Conservation (phyloP, 2,113 vertebrate species). For the Syngnathus typhle region DNA sequence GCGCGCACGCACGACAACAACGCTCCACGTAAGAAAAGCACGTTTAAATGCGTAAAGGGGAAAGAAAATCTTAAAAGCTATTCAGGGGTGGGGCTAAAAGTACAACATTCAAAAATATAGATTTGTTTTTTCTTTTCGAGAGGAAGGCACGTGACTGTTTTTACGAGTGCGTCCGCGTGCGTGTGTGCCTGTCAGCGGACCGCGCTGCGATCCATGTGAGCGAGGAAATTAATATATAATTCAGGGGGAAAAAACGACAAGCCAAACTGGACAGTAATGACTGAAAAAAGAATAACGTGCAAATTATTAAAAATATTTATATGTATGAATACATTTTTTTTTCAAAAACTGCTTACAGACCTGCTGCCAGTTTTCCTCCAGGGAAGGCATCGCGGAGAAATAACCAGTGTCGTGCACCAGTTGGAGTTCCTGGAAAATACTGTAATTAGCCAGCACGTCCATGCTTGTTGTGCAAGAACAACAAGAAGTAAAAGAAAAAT, state of each 20-base stretch:
- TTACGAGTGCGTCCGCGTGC: neutral
- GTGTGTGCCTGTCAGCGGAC: conserved; percentile 7
- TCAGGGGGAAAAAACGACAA: neutral
- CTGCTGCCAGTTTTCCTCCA: conserved; percentile 99
- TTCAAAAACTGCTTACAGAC: conserved; percentile 62
- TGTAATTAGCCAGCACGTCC: conserved; percentile 99
- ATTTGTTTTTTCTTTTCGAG: neutral
- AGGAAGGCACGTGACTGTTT: neutral
- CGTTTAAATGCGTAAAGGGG: neutral
- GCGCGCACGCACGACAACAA: neutral
- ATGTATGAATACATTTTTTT: neutral
- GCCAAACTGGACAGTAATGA: neutral
- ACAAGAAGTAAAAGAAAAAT: neutral
- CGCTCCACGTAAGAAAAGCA: neutral
- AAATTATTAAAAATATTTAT: neutral
- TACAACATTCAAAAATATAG: neutral
- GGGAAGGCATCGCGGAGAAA: conserved; percentile 98
- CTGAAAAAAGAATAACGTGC: neutral
- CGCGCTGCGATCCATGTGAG: conserved; percentile 7
- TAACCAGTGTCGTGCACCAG: conserved; percentile 99
- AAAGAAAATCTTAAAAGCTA: neutral
- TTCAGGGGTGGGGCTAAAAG: neutral
- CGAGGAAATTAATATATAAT: neutral
- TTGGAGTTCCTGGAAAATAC: conserved; percentile 99
- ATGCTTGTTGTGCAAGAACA: conserved; percentile 67